phyloP scores from a whole-genome alignment of 2,797 vertebrate genomes.

The Fratercula arctica region DNA sequence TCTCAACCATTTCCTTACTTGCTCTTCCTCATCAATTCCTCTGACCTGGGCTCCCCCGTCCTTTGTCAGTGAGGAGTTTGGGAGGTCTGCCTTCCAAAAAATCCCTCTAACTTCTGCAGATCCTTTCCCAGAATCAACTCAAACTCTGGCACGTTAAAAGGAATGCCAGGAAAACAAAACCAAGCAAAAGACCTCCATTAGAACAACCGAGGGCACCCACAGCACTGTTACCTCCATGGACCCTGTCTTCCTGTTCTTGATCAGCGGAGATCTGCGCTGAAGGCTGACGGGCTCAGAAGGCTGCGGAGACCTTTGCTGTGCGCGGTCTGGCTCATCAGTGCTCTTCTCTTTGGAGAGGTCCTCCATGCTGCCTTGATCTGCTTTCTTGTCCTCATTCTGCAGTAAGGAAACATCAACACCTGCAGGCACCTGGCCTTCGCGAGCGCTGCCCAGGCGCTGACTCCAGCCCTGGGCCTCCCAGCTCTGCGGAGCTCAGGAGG shows the following conservation, averaged over 20 bases:
- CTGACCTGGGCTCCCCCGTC: background rate
- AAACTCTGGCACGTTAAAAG: background rate
- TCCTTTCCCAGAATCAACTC: background rate
- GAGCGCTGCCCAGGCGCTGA: background rate
- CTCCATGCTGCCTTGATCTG: constrained; percentile 90
- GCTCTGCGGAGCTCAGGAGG: background rate
- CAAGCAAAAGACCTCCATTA: background rate
- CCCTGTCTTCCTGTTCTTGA: constrained; percentile 91
- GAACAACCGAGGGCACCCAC: fast-evolving
- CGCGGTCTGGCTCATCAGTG: constrained; percentile 82
- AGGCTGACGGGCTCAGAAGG: constrained; percentile 82
- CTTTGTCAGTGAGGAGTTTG: background rate
- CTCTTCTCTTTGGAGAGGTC: constrained; percentile 79
- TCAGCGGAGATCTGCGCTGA: constrained; percentile 88
- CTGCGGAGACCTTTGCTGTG: constrained; percentile 76
- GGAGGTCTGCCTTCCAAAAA: background rate
- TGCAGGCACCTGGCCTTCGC: background rate
- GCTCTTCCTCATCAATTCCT: background rate
- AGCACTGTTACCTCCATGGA: constrained; percentile 92
- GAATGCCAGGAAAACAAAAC: background rate
- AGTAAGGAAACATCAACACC: background rate
- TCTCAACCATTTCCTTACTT: background rate
- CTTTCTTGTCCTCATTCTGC: constrained; percentile 90
- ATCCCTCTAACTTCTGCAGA: background rate
- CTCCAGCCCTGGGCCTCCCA: background rate